Evolutionary conservation across 2,797 vertebrate species (phyloP).

Genomic region (Pelobates cultripes): DNA sequence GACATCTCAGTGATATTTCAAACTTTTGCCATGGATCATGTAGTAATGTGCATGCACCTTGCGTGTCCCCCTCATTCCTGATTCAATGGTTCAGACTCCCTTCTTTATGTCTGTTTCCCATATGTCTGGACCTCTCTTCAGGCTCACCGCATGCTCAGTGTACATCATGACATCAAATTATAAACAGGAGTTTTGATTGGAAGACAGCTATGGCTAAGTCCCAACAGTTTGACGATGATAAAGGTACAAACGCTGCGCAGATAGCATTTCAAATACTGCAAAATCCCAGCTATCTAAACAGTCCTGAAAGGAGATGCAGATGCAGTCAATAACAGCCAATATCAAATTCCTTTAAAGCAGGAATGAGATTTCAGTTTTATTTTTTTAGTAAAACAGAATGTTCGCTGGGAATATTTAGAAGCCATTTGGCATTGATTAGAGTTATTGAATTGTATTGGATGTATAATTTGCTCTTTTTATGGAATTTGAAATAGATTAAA

Average conservation of each 20-base stretch:
- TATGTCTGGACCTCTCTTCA: not conserved
- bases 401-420: not conserved
- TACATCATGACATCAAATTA: not conserved
- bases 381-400: no score
- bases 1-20: not conserved
- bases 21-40: constrained; percentile 1
- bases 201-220: constrained; percentile 7
- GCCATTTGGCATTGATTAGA: not conserved
- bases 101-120: constrained; percentile 10
- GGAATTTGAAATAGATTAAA: no score
- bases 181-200: constrained; percentile 8
- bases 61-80: not conserved
- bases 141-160: not conserved
- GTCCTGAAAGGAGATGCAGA: constrained; percentile 11
- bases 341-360: constrained; percentile 7
- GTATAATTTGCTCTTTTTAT: no score
- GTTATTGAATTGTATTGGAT: no score
- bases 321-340: constrained; percentile 4
- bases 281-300: constrained; percentile 42
- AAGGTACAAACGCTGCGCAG: constrained; percentile 19
- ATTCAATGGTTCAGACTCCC: not conserved
- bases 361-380: no score
- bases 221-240: constrained; percentile 5
- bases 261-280: constrained; percentile 19
- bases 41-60: not conserved